A percentile compares a stretch with the other conserved stretches of the same genome.
These are phyloP conservation scores for Catalaphyllia jardinei DNA, from an alignment of 64 coral and sea anemone genomes.

Conservation along the genomic window DNA sequence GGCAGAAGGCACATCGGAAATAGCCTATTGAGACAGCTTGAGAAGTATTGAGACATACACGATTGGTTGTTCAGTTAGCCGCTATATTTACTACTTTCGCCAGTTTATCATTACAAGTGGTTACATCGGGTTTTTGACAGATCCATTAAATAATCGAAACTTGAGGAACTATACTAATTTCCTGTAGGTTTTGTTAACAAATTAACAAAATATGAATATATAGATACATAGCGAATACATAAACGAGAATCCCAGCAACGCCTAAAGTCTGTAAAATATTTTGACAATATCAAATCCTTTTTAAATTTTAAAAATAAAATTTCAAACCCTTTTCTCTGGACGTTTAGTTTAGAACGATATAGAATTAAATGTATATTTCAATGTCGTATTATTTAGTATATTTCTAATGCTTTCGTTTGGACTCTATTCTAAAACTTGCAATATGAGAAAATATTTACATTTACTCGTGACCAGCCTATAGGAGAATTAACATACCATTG, in stretches of 20 bases:
- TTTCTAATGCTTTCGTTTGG: no score
- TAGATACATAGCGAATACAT: not conserved
- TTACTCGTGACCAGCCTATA: no score
- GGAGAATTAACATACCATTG: no score
- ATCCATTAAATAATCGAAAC: not conserved
- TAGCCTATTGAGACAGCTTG: no score
- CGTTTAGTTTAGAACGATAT: not conserved
- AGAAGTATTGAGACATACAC: no score
- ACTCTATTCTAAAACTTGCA: no score
- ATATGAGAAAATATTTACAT: no score
- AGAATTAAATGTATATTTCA: not conserved
- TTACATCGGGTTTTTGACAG: not conserved
- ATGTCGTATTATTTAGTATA: no score
- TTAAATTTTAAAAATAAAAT: not conserved
- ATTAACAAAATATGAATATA: not conserved
- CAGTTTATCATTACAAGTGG: no score
- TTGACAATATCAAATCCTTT: not conserved
- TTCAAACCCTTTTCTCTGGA: not conserved
- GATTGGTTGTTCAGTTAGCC: no score
- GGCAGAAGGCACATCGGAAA: no score
- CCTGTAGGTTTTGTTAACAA: not conserved
- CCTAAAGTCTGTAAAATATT: not conserved
- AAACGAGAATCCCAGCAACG: not conserved
- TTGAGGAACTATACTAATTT: not conserved
- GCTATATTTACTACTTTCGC: no score